Conservation (phyloP, 1,140 invertebrate genomes). For the Maniola jurtina region DNA sequence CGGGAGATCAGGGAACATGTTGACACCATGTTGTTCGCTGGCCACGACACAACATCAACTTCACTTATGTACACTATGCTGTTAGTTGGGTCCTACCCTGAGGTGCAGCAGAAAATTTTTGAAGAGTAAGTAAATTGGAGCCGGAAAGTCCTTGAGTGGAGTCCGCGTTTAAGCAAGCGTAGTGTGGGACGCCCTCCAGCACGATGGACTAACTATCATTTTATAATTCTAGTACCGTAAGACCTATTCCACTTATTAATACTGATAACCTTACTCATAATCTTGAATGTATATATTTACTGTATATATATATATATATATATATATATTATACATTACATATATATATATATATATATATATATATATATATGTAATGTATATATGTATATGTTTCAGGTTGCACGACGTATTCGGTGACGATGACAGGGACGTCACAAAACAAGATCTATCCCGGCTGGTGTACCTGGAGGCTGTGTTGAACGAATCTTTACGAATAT, state of each 20-base stretch:
- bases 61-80: slow-evolving; percentile 54
- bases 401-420: slow-evolving; percentile 33
- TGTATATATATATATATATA: too few species aligned
- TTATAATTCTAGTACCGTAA: too few species aligned
- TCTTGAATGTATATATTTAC: too few species aligned
- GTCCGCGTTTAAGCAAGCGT: too few species aligned
- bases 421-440: slow-evolving; percentile 53
- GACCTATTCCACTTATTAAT: too few species aligned
- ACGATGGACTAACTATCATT: too few species aligned
- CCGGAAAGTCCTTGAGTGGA: too few species aligned
- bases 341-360: too few species aligned
- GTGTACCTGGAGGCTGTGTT: slow-evolving; percentile 77
- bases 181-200: too few species aligned
- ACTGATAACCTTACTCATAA: too few species aligned
- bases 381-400: slow-evolving; percentile 31
- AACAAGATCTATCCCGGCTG: slow-evolving; percentile 77
- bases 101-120: slow-evolving; percentile 55
- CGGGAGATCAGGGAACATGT: slow-evolving; percentile 62
- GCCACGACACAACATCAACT: slow-evolving; percentile 59
- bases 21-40: slow-evolving; percentile 63
- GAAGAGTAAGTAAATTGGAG: slow-evolving; percentile 45
- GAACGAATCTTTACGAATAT: slow-evolving; percentile 61
- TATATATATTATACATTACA: too few species aligned
- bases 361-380: too few species aligned
- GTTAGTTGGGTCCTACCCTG: slow-evolving; percentile 55